Percentiles rank a stretch among this genome's conserved stretches.
Evolutionary conservation across 2,797 vertebrate genomes (phyloP).

Genomic region (Spinus olivaceus): DNA sequence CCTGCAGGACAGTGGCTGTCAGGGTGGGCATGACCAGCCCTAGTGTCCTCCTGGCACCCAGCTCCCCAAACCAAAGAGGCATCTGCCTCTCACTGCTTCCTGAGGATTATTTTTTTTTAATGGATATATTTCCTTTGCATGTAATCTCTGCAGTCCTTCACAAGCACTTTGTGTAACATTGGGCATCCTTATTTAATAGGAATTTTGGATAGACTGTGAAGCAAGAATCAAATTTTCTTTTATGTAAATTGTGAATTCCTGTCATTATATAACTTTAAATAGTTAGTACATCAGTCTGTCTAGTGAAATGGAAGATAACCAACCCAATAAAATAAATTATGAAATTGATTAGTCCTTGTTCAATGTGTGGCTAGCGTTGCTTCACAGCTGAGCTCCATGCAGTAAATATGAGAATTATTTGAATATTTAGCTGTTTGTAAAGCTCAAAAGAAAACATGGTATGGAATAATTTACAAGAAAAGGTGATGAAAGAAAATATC

Average conservation of each 20-base stretch:
- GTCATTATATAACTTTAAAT: not conserved
- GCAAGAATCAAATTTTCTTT: not conserved
- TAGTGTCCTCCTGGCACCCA: rapidly evolving
- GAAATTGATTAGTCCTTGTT: not conserved
- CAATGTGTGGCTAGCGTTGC: not conserved
- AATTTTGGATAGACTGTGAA: not conserved
- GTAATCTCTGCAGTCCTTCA: not conserved
- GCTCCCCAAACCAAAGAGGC: not conserved
- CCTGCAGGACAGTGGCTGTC: not conserved
- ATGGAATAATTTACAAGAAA: not conserved
- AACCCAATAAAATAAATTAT: not conserved
- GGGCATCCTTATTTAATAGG: not conserved
- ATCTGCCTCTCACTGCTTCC: not conserved
- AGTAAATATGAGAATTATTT: not conserved
- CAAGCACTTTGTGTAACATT: not conserved
- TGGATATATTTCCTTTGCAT: not conserved
- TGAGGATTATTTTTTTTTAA: not conserved
- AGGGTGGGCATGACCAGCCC: not conserved
- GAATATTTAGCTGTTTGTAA: not conserved
- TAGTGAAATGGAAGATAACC: not conserved
- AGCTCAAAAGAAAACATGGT: not conserved
- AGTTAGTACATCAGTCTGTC: not conserved
- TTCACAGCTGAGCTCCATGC: not conserved
- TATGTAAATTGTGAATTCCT: not conserved
- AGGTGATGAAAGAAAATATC: not conserved